Conservation (phyloP, 2,888 invertebrate species). For the Leptinotarsa peninsularis region DNA sequence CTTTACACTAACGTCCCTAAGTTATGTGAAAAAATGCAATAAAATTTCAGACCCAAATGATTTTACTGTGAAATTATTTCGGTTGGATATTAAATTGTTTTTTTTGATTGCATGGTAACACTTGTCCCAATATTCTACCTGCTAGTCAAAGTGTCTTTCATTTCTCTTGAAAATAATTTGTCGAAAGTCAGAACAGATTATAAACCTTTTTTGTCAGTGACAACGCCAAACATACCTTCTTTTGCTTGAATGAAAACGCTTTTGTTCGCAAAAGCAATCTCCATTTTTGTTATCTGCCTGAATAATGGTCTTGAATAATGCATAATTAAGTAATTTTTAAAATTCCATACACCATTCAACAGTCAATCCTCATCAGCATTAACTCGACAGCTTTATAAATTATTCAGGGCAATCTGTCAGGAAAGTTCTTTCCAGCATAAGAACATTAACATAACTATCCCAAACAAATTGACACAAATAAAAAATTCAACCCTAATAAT, state of each 20-base stretch:
- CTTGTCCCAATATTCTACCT: too few species aligned
- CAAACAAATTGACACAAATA: constrained; percentile 46
- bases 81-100: too few species aligned
- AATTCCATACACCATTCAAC: constrained; percentile 27
- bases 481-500: constrained; percentile 45
- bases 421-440: constrained; percentile 25
- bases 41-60: too few species aligned
- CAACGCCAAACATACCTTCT: background rate
- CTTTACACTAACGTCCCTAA: too few species aligned
- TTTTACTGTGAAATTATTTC: too few species aligned
- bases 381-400: constrained; percentile 27
- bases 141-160: too few species aligned
- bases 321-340: constrained; percentile 16
- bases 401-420: constrained; percentile 34
- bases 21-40: too few species aligned
- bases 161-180: background rate
- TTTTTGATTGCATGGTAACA: too few species aligned
- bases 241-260: constrained; percentile 1
- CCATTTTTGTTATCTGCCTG: constrained; percentile 8
- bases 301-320: constrained; percentile 19
- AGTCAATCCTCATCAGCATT: constrained; percentile 26
- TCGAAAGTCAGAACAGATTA: background rate
- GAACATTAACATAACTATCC: constrained; percentile 38
- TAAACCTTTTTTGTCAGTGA: constrained; percentile 1
- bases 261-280: constrained; percentile 9